Conservation (phyloP, 2,888 invertebrate species). For the Meandrusa payeni region DNA sequence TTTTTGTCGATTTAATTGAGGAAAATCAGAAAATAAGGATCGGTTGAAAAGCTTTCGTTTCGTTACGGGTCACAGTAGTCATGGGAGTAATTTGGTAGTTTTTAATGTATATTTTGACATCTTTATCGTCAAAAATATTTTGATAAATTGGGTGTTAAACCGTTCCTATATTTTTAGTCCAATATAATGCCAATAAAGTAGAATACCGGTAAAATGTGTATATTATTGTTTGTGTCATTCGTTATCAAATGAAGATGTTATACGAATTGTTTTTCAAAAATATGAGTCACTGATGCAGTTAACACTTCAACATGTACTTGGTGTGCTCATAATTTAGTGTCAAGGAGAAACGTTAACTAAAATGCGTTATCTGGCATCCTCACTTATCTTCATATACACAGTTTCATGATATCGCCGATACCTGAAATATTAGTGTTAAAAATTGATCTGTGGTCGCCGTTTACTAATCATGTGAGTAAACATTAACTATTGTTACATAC, state of each 20-base stretch:
- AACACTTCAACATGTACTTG: slow-evolving; percentile 37
- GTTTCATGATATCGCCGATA: slow-evolving; percentile 10
- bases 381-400: slow-evolving; percentile 20
- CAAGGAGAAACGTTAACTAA: slow-evolving; percentile 48
- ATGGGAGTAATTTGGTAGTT: not conserved
- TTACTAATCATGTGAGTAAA: slow-evolving; percentile 10
- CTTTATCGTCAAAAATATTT: too few relatives aligned
- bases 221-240: slow-evolving; percentile 25
- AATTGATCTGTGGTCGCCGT: not conserved
- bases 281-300: slow-evolving; percentile 47
- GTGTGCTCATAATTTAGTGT: slow-evolving; percentile 51
- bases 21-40: not conserved
- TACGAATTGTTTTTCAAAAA: slow-evolving; percentile 38
- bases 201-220: slow-evolving; percentile 2
- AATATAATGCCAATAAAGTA: slow-evolving; percentile 6
- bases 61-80: not conserved
- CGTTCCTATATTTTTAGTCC: not conserved
- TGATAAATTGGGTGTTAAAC: too few relatives aligned
- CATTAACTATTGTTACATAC: too few relatives aligned
- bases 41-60: too few relatives aligned
- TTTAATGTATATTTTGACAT: not conserved
- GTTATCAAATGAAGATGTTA: slow-evolving; percentile 31
- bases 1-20: slow-evolving; percentile 10
- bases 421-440: slow-evolving; percentile 4
- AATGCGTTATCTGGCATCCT: slow-evolving; percentile 21